These are phyloP conservation scores for Eudemis profundana DNA, from an alignment of 2,888 invertebrate species.

Conservation along the genomic window DNA sequence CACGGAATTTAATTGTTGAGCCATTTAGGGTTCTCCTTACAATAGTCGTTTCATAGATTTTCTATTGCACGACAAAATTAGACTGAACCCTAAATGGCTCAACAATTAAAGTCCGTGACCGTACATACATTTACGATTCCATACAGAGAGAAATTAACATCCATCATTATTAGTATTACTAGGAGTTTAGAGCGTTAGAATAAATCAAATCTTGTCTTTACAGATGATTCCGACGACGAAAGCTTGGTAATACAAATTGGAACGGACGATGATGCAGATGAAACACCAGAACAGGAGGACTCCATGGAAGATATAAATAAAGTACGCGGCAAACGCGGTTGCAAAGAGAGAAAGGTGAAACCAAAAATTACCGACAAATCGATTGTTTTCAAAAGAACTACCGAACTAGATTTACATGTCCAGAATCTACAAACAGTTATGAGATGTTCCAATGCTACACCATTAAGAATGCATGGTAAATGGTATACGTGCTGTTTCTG, in stretches of 20 bases:
- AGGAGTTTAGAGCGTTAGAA: background rate
- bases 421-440: conserved; percentile 35
- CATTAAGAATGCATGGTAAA: conserved; percentile 31
- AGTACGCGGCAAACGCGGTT: background rate
- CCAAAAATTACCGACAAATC: background rate
- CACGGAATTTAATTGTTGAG: no score
- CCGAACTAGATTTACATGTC: conserved; percentile 60
- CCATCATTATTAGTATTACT: no score
- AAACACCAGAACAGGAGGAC: no score
- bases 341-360: background rate
- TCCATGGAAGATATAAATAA: no score
- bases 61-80: no score
- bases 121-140: no score
- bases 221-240: conserved; percentile 39
- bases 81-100: no score
- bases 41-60: no score
- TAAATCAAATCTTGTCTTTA: conserved; percentile 35
- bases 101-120: no score
- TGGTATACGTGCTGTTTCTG: conserved; percentile 42
- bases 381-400: conserved; percentile 27
- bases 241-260: conserved; percentile 21
- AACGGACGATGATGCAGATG: background rate
- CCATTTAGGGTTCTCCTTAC: no score
- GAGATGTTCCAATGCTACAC: conserved; percentile 40
- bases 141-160: no score